These are phyloP conservation scores for Gnathonemus longibarbis DNA, from an alignment of 2,113 vertebrate genomes.

Conservation along the genomic window DNA sequence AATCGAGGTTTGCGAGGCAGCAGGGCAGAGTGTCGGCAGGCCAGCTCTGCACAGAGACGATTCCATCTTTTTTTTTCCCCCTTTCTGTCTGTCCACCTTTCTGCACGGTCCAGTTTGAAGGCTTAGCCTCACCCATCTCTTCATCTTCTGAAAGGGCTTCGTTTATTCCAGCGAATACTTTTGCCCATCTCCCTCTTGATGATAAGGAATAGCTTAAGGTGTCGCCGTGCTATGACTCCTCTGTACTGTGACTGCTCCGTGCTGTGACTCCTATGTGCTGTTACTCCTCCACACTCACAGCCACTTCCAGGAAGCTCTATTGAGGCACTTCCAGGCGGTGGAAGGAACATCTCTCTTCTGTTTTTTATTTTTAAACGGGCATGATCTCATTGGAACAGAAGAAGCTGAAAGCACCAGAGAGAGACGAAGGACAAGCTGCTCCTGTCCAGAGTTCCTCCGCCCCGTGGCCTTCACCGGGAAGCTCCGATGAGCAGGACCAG, in stretches of 20 bases:
- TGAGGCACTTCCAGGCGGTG: not conserved
- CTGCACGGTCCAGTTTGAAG: conserved; percentile 46
- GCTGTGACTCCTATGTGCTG: not conserved
- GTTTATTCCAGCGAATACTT: conserved; percentile 60
- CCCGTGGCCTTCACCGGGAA: not conserved
- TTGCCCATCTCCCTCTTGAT: conserved; percentile 54
- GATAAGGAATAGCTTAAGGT: conserved; percentile 63
- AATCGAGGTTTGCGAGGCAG: conserved; percentile 37
- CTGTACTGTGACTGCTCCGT: not conserved
- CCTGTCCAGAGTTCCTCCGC: not conserved
- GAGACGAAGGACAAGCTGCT: not conserved
- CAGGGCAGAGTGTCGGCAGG: conserved; percentile 42
- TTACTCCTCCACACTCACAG: not conserved
- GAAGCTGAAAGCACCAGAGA: not conserved
- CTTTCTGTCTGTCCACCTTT: not conserved
- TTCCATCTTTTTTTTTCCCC: not conserved
- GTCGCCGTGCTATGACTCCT: not conserved
- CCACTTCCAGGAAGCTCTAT: not conserved
- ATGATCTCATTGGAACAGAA: conserved; percentile 17
- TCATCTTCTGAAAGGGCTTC: conserved; percentile 55
- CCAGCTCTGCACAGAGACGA: conserved; percentile 24
- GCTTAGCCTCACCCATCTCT: conserved; percentile 44
- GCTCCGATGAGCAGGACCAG: not conserved
- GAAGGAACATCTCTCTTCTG: not conserved
- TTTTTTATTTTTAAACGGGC: not conserved